Evolutionary conservation across 2,113 vertebrate genomes (phyloP), one percentile per base, ranked within the genome.

Genomic region (Ploceus nigricollis): DNA sequence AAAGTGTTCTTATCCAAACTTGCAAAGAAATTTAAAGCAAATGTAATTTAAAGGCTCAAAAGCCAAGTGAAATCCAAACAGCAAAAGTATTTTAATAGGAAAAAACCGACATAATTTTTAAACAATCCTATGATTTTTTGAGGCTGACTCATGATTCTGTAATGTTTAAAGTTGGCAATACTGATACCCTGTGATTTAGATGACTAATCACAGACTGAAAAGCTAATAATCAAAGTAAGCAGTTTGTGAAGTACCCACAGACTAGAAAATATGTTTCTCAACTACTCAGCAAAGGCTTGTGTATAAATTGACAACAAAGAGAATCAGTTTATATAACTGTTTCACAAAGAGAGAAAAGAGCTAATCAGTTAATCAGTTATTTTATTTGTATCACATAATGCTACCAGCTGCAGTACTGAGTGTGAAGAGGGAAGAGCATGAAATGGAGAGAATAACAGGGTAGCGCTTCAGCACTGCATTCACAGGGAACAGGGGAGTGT

Each of bases 201-300:
- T 97, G 95, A 97, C 93, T 96, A 97, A 97, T 96, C 88, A 88
- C 82, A 94, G 68, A 66, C 85, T 95, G 90, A 94, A 96, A 96
- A 92, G 95, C 93, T 96, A 96, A 96, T 96, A 97, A 96, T 97
- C 93, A 96, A 97, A 96, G 93, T 94, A 97, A 97, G 96, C 95
- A 94, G 85, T 97, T 96, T 95, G 93, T 90, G 82, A 97, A 97
- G 93, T 95, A 94, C 88, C 71, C 76, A 90, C 72, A 95, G 94
- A 92, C 95, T 81, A 92, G 93, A 90, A 95, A 96, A 96, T 89
- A 88, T 56, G 86, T 97, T 86, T 96, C 94, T 90, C 88, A 82
- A 82, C 85, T 81, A 89, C 86, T 95, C 95, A 96, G 94, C 93
- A 93, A 89, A 96, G 94, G 90, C 94, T 95, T 86, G 30, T 87